Evolutionary conservation across 2,888 invertebrate species (phyloP).

Genomic region (Hypomecis atomaria): DNA sequence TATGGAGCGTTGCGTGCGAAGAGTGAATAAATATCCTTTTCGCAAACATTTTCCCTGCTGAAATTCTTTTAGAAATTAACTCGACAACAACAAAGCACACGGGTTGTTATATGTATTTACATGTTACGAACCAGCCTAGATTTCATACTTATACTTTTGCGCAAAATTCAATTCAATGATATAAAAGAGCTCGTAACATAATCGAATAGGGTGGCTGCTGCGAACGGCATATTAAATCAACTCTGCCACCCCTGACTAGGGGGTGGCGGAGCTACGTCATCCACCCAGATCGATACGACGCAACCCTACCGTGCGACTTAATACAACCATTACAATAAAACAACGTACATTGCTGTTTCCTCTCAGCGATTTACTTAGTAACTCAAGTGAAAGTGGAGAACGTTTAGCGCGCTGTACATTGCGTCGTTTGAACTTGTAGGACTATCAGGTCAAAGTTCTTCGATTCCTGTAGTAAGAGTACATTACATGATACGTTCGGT

Average conservation of each 20-base stretch:
- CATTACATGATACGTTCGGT: conserved; percentile 6
- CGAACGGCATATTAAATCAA: conserved; percentile 30
- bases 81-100: too few relatives aligned
- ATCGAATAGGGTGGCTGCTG: conserved; percentile 37
- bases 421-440: conserved; percentile 10
- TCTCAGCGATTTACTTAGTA: background rate
- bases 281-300: conserved; percentile 58
- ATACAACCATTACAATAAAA: conserved; percentile 19
- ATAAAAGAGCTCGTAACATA: conserved; percentile 30
- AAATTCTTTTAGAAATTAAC: too few relatives aligned
- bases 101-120: background rate
- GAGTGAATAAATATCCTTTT: too few relatives aligned
- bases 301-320: conserved; percentile 33
- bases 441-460: conserved; percentile 25
- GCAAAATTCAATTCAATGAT: conserved; percentile 24
- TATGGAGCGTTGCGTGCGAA: too few relatives aligned
- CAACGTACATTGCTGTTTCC: conserved; percentile 29
- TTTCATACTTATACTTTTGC: conserved; percentile 13
- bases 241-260: conserved; percentile 22
- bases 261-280: conserved; percentile 53
- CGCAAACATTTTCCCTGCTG: too few relatives aligned
- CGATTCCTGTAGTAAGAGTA: background rate
- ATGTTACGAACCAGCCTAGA: conserved; percentile 6
- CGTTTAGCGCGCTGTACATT: conserved; percentile 4
- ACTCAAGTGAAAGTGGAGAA: conserved; percentile 11